Percentiles rank a stretch among this genome's conserved stretches.
Conservation (phyloP, 2,797 vertebrate genomes). For the Mus spretus region DNA sequence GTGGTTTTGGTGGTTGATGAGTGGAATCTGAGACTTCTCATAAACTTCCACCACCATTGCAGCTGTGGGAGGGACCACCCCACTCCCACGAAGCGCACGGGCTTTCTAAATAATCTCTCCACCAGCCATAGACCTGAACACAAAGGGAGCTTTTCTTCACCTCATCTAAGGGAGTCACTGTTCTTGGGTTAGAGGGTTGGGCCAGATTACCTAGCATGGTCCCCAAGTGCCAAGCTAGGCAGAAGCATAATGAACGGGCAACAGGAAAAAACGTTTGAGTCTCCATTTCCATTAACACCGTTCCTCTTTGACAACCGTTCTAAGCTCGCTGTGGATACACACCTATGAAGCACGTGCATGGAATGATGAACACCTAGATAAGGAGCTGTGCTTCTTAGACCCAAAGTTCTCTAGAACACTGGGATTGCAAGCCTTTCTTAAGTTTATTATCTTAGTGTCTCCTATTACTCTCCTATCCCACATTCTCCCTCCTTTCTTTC, state of each 20-base stretch:
- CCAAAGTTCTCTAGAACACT: background rate
- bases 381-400: fast-evolving
- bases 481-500: background rate
- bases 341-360: background rate
- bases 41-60: slow-evolving; percentile 71
- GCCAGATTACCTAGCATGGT: slow-evolving; percentile 82
- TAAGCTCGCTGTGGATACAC: background rate
- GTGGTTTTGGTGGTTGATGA: slow-evolving; percentile 35
- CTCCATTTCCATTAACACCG: slow-evolving; percentile 84
- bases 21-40: slow-evolving; percentile 58
- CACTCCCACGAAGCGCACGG: slow-evolving; percentile 68
- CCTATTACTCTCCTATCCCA: background rate
- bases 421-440: background rate
- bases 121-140: slow-evolving; percentile 85
- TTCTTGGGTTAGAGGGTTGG: slow-evolving; percentile 84
- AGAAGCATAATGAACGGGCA: slow-evolving; percentile 84
- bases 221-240: slow-evolving; percentile 87
- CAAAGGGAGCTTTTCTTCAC: slow-evolving; percentile 86
- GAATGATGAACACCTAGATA: fast-evolving
- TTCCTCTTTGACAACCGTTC: slow-evolving; percentile 83
- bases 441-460: background rate
- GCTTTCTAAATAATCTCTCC: slow-evolving; percentile 86
- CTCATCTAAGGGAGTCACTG: slow-evolving; percentile 85
- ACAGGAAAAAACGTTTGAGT: slow-evolving; percentile 69
- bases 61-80: slow-evolving; percentile 67